A percentile compares a stretch with the other conserved stretches of the same genome.
phyloP scores from a whole-genome alignment of 2,888 invertebrate genomes.

The Margaritifera margaritifera region DNA sequence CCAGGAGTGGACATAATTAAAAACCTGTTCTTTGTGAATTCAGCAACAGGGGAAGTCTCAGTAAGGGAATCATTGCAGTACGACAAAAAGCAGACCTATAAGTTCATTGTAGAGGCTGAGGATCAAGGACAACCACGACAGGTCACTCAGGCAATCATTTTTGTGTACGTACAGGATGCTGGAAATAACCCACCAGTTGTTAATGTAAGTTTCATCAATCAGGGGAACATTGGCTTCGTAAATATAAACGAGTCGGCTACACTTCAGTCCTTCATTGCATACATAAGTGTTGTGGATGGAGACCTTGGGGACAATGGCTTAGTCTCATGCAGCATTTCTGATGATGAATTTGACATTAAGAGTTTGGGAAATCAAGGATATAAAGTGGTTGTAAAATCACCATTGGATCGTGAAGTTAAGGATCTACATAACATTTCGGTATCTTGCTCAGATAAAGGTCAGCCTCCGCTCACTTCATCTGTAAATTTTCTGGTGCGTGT shows the following conservation, averaged over 20 bases:
- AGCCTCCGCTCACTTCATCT: slow-evolving; percentile 43
- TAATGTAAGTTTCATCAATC: slow-evolving; percentile 16
- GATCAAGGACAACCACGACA: slow-evolving; percentile 44
- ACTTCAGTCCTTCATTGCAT: slow-evolving; percentile 76
- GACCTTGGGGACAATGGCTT: slow-evolving; percentile 89
- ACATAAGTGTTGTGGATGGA: slow-evolving; percentile 86
- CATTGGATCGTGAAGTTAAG: slow-evolving; percentile 58
- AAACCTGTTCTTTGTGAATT: slow-evolving; percentile 22
- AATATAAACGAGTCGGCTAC: slow-evolving; percentile 42
- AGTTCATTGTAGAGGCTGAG: slow-evolving; percentile 39
- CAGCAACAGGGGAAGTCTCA: slow-evolving; percentile 23
- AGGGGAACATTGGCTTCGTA: slow-evolving; percentile 12
- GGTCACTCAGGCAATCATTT: slow-evolving; percentile 39
- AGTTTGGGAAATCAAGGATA: slow-evolving; percentile 49
- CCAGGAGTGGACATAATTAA: slow-evolving; percentile 19
- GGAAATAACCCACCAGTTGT: slow-evolving; percentile 24
- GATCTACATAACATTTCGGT: slow-evolving; percentile 74
- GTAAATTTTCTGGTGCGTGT: slow-evolving; percentile 72
- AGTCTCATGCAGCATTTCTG: slow-evolving; percentile 73
- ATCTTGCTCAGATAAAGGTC: slow-evolving; percentile 76
- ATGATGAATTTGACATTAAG: slow-evolving; percentile 44
- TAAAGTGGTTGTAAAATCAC: slow-evolving; percentile 73
- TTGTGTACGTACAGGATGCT: slow-evolving; percentile 20
- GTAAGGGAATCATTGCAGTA: slow-evolving; percentile 20
- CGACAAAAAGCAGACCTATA: slow-evolving; percentile 14